Conservation (phyloP, 2,113 vertebrate species). For the Coptodon rendalli region DNA sequence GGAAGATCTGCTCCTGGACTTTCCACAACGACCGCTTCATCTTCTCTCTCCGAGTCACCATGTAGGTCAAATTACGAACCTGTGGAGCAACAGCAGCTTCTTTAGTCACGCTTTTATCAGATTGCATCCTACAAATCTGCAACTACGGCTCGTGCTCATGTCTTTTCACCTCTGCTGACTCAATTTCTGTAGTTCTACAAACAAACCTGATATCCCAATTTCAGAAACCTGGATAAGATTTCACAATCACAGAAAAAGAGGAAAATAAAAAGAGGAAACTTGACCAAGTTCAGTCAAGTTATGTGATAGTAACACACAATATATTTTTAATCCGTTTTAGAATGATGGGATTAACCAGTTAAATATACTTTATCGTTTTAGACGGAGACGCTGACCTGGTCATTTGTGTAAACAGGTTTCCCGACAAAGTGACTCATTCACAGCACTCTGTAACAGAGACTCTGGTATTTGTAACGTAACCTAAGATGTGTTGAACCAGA, state of each 20-base stretch:
- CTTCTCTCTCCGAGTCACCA: conserved; percentile 97
- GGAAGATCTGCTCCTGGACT: conserved; percentile 96
- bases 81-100: conserved; percentile 42
- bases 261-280: not conserved
- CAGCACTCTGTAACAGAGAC: not conserved
- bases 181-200: not conserved
- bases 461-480: not conserved
- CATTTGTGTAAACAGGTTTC: not conserved
- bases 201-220: not conserved
- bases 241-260: not conserved
- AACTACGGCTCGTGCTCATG: not conserved
- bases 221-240: not conserved
- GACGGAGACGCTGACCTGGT: not conserved
- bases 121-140: not conserved
- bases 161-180: not conserved
- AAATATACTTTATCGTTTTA: not conserved
- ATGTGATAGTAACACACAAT: not conserved
- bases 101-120: not conserved
- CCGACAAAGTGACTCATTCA: not conserved
- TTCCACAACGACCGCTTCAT: conserved; percentile 91
- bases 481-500: not conserved
- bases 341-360: not conserved
- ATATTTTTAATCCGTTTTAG: not conserved
- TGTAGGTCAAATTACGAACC: conserved; percentile 97
- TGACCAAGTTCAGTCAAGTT: not conserved